Conservation (phyloP, 2,888 invertebrate genomes). For the Xylophagus ater region DNA sequence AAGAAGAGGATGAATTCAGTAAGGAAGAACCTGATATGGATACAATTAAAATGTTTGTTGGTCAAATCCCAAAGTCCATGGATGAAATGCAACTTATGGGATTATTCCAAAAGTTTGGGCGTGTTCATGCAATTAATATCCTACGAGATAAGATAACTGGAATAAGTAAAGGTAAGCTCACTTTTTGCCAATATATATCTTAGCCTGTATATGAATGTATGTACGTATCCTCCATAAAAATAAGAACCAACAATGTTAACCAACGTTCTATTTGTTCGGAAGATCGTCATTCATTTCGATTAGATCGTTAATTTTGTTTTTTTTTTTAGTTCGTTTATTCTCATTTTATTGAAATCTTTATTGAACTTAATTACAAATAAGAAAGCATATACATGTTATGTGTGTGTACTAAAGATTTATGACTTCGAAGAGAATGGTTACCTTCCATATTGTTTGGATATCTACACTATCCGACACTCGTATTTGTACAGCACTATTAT, state of each 20-base stretch:
- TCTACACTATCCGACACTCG: too few species aligned
- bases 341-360: slow-evolving; percentile 5
- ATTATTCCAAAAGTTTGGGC: slow-evolving; percentile 94
- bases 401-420: slow-evolving; percentile 10
- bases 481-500: too few species aligned
- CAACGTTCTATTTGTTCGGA: not conserved
- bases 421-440: slow-evolving; percentile 14
- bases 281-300: not conserved
- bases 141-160: slow-evolving; percentile 95
- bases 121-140: slow-evolving; percentile 94
- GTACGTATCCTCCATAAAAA: not conserved
- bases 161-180: slow-evolving; percentile 83
- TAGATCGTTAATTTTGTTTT: not conserved
- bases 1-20: slow-evolving; percentile 23
- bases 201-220: slow-evolving; percentile 6
- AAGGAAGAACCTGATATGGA: slow-evolving; percentile 88
- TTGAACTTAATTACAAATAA: slow-evolving; percentile 1
- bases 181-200: too few species aligned
- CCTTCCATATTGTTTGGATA: slow-evolving; percentile 1
- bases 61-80: slow-evolving; percentile 93
- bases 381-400: too few species aligned
- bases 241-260: not conserved
- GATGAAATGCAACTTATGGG: slow-evolving; percentile 86
- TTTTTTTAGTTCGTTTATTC: slow-evolving; percentile 1
- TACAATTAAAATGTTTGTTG: slow-evolving; percentile 98